A percentile compares a stretch with the other conserved stretches of the same genome.
phyloP scores from a whole-genome alignment of 35 echinoderm and acorn worm species.

The Lytechinus pictus region DNA sequence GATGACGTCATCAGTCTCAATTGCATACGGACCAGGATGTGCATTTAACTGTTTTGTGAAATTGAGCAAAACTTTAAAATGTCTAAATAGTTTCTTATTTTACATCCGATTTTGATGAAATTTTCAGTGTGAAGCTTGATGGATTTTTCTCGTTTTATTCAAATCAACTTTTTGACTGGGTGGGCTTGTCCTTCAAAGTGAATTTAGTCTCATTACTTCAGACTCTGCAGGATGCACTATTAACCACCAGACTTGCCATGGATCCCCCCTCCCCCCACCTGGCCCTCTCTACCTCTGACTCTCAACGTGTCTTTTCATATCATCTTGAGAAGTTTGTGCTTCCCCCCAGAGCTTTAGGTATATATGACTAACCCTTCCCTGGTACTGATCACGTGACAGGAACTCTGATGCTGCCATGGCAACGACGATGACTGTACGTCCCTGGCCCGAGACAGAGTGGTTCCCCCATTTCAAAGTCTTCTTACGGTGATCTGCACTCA shows the following conservation, averaged over 20 bases:
- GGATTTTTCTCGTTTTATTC: too few species aligned
- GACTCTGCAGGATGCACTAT: too few species aligned
- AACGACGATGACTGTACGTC: conserved; percentile 26
- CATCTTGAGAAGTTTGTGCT: neutral
- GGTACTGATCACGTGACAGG: conserved; percentile 7
- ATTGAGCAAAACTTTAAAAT: too few species aligned
- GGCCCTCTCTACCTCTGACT: neutral
- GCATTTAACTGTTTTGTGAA: too few species aligned
- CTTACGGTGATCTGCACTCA: neutral
- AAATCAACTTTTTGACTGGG: too few species aligned
- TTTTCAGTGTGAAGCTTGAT: too few species aligned
- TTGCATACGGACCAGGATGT: too few species aligned
- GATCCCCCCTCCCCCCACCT: neutral
- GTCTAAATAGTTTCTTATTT: too few species aligned
- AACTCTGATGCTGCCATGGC: neutral
- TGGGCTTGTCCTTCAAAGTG: too few species aligned
- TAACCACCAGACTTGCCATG: neutral
- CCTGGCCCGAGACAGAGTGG: neutral
- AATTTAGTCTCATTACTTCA: too few species aligned
- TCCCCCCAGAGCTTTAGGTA: neutral
- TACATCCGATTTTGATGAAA: too few species aligned
- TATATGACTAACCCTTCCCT: conserved; percentile 35
- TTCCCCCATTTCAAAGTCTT: neutral
- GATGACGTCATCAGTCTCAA: too few species aligned
- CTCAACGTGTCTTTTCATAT: neutral